Evolutionary conservation across 2,888 invertebrate genomes (phyloP).

Genomic region (Megaustenia siamemsis): DNA sequence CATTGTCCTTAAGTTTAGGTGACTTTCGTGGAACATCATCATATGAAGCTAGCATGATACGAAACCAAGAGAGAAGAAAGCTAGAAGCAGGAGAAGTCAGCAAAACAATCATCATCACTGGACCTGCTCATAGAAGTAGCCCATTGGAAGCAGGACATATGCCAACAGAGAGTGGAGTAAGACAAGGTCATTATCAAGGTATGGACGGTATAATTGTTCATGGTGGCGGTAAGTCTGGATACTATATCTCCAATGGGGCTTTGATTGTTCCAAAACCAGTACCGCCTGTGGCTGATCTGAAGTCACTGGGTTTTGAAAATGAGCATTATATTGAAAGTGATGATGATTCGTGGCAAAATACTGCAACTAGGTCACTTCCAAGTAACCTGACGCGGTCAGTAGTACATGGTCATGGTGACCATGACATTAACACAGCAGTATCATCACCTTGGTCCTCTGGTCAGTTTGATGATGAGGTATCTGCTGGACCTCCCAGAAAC

Average conservation of each 20-base stretch:
- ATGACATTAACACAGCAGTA: not conserved
- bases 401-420: not conserved
- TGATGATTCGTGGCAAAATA: constrained; percentile 25
- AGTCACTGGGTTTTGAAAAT: not conserved
- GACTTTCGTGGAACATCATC: constrained; percentile 20
- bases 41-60: constrained; percentile 4
- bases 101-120: not conserved
- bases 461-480: not conserved
- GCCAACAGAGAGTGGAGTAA: not conserved
- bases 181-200: not conserved
- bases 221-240: not conserved
- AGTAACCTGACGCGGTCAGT: not conserved
- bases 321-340: constrained; percentile 25
- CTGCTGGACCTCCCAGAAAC: not conserved
- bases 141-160: not conserved
- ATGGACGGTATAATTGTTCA: not conserved
- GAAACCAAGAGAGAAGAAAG: not conserved
- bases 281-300: not conserved
- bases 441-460: not conserved
- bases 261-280: not conserved
- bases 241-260: not conserved
- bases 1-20: constrained; percentile 19
- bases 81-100: not conserved
- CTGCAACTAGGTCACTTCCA: not conserved
- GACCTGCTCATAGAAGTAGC: not conserved